Base-by-base conservation (phyloP, 2,113 vertebrate species). In the Neolamprologus brichardi region DNA sequence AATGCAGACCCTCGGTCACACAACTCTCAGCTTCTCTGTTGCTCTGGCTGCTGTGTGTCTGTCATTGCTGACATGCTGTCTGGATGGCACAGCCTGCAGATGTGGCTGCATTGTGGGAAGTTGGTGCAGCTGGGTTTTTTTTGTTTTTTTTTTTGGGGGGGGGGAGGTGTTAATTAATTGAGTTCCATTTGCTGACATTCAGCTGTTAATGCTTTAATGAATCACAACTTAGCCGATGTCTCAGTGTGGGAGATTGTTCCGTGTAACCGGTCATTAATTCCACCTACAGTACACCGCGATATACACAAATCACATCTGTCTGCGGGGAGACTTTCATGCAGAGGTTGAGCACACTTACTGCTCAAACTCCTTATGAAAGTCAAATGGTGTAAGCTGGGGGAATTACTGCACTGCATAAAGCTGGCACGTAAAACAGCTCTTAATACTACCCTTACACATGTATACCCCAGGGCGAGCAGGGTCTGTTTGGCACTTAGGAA, bases 321-420 rank as follows among this genome's bases (percentile, higher is more conserved):
- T 64, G 3, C 13, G 4, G 91, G 87, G 91, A 90, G 80, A 62
- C 81, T 46, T 89, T 87, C 86, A 77, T 14, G 60, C 88, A 79
- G 70, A 72, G 84, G 84, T 89, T 86, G 86, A 89, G 78, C 77
- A 82, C 92, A 90, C 77, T 93, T 89, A 84, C 86, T 87, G 90
- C 85, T 94, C 89, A 92, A 84, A 86, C 85, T 90, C 88, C 90
- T 87, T 62, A 85, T 93, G 87, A 91, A 92, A 93, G 94, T 93
- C 90, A 93, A 92, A 91, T 58, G 62, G 37, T 88, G 88, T 30
- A 56, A 87, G 60, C 84, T 18, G 25, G 87, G 87, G 89, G 90
- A 89, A 53, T 86, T 75, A 49, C 75, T 79, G 84, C 75, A 46
- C 89, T 79, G 72, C 53, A 52, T 88, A 79, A 92, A 91, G 91